Percentiles rank a stretch among this genome's conserved stretches.
Conservation (phyloP, 2,797 vertebrate genomes). For the Luscinia megarhynchos region DNA sequence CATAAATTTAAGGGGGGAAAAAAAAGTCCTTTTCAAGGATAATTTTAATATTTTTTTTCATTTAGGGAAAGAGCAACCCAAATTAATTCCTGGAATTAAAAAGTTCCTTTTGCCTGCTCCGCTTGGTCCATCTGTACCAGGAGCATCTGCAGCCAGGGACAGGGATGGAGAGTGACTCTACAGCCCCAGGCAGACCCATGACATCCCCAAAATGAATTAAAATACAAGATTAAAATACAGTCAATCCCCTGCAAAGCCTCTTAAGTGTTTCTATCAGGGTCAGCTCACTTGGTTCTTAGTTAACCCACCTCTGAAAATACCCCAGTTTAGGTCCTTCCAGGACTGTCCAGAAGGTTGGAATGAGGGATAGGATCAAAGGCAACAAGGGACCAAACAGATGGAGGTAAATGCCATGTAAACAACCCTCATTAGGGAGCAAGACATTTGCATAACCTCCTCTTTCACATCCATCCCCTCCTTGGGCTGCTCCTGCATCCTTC, state of each 20-base stretch:
- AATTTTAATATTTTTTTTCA: constrained; percentile 20
- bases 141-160: background rate
- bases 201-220: constrained; percentile 26
- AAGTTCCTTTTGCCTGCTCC: background rate
- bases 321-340: constrained; percentile 45
- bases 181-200: background rate
- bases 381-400: background rate
- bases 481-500: background rate
- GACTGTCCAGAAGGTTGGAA: constrained; percentile 41
- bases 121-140: background rate
- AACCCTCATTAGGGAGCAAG: background rate
- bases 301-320: constrained; percentile 60
- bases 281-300: constrained; percentile 67
- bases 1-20: background rate
- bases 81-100: constrained; percentile 29
- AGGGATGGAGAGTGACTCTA: background rate
- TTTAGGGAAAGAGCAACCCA: constrained; percentile 16
- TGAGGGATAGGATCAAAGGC: background rate
- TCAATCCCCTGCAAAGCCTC: constrained; percentile 79
- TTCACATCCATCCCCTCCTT: background rate
- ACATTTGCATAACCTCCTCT: background rate
- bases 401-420: background rate
- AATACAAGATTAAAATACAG: constrained; percentile 75
- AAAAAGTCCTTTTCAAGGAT: background rate
- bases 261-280: constrained; percentile 75